Evolutionary conservation across 2,113 vertebrate species (phyloP).

Genomic region (Corapipo altera): DNA sequence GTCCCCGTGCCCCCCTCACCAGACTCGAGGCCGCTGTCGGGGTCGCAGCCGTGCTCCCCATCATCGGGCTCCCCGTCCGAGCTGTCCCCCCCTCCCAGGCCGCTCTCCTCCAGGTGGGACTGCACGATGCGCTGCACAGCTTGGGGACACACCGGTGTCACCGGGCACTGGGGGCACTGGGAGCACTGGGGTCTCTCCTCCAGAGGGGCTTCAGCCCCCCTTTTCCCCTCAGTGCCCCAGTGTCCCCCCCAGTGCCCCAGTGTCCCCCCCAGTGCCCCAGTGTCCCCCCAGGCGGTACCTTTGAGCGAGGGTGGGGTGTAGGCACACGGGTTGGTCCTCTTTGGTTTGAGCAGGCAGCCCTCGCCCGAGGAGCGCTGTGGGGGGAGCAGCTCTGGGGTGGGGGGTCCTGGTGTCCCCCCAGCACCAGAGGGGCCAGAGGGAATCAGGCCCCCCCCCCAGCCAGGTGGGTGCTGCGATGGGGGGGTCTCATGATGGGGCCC

Average conservation of each 20-base stretch:
- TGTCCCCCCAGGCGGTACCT: constrained; percentile 72
- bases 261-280: background rate
- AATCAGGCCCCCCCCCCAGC: background rate
- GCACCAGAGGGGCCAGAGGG: too few relatives aligned
- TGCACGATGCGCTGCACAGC: constrained; percentile 90
- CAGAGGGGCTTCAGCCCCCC: background rate
- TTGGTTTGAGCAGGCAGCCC: constrained; percentile 84
- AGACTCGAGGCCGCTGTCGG: background rate
- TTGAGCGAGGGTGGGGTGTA: constrained; percentile 94
- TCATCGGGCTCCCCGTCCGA: constrained; percentile 73
- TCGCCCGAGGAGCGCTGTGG: constrained; percentile 83
- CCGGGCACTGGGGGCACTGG: background rate
- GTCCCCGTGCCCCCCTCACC: background rate
- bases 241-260: background rate
- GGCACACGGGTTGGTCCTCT: constrained; percentile 80
- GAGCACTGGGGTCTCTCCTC: background rate
- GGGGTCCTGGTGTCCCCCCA: background rate
- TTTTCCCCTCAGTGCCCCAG: background rate
- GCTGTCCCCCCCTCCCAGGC: constrained; percentile 79
- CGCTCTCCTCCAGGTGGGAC: constrained; percentile 85
- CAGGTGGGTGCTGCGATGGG: background rate
- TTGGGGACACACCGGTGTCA: constrained; percentile 43
- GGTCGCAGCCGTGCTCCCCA: constrained; percentile 23
- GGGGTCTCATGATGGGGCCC: fast-evolving
- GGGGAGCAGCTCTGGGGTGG: fast-evolving